Conservation (phyloP, 1,140 invertebrate genomes). For the Drosophila trapezifrons region DNA sequence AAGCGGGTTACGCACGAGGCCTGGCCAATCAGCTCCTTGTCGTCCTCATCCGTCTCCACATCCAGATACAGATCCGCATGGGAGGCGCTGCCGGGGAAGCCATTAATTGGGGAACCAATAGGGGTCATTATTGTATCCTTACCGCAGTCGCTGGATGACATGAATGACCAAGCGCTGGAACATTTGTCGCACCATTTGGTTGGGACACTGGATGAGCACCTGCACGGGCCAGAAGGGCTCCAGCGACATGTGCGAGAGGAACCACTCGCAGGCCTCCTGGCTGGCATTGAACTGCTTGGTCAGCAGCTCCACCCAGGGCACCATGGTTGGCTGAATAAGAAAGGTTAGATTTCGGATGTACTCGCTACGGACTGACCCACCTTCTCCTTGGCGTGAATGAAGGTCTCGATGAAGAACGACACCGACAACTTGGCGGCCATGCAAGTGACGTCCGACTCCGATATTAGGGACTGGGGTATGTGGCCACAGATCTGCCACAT, state of each 20-base stretch:
- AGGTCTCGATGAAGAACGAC: constrained; percentile 97
- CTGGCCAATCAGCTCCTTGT: constrained; percentile 89
- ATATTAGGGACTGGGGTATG: constrained; percentile 94
- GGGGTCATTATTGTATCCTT: background rate
- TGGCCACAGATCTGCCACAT: constrained; percentile 98
- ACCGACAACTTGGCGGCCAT: constrained; percentile 94
- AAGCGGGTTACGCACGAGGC: constrained; percentile 96
- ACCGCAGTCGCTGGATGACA: constrained; percentile 94
- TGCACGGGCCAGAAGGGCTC: constrained; percentile 98
- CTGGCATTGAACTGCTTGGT: constrained; percentile 97
- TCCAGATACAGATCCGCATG: constrained; percentile 91
- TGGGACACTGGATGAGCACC: constrained; percentile 97
- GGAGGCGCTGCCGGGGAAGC: constrained; percentile 84
- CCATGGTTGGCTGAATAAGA: constrained; percentile 92
- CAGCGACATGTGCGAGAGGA: constrained; percentile 95
- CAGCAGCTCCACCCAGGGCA: constrained; percentile 97
- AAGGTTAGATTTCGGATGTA: background rate
- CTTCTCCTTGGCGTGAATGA: constrained; percentile 98
- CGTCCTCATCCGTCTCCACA: constrained; percentile 88
- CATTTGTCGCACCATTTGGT: constrained; percentile 97
- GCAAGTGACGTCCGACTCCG: constrained; percentile 91
- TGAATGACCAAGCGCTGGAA: constrained; percentile 96
- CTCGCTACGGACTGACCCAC: constrained; percentile 82
- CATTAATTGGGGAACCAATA: background rate
- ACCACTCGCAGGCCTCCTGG: constrained; percentile 95